phyloP scores from a whole-genome alignment of 2,888 invertebrate genomes.

The Drosophila paramelanica region DNA sequence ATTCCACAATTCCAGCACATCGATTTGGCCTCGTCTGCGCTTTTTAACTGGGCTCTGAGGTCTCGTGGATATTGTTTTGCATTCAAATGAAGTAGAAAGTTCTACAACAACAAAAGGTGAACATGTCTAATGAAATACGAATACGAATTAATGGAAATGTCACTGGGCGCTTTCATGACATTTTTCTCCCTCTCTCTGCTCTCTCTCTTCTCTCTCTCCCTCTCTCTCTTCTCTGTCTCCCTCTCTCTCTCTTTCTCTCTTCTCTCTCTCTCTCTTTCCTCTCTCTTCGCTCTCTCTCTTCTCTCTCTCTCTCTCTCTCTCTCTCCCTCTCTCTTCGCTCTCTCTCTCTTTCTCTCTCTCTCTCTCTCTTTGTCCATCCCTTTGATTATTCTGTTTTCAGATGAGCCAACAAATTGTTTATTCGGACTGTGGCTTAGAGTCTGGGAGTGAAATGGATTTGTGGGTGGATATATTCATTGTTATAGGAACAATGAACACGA shows the following conservation, averaged over 20 bases:
- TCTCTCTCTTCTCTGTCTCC: no score
- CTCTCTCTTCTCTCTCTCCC: not conserved
- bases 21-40: slow-evolving; percentile 37
- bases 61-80: slow-evolving; percentile 43
- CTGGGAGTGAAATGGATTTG: slow-evolving; percentile 35
- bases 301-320: no score
- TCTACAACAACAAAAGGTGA: slow-evolving; percentile 41
- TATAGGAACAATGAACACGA: slow-evolving; percentile 9
- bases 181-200: slow-evolving; percentile 18
- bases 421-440: slow-evolving; percentile 44
- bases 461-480: slow-evolving; percentile 32
- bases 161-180: slow-evolving; percentile 47
- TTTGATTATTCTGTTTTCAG: slow-evolving; percentile 7
- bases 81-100: slow-evolving; percentile 79
- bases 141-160: slow-evolving; percentile 61
- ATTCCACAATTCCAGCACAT: slow-evolving; percentile 7
- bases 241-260: no score
- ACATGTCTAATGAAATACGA: slow-evolving; percentile 17
- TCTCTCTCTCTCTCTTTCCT: slow-evolving; percentile 1
- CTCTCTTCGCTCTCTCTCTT: not conserved
- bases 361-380: not conserved
- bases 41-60: slow-evolving; percentile 5
- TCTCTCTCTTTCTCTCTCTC: not conserved
- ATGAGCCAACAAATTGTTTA: slow-evolving; percentile 43
- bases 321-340: no score